phyloP scores from a whole-genome alignment of 2,888 invertebrate species.

The Zonitis immaculata region DNA sequence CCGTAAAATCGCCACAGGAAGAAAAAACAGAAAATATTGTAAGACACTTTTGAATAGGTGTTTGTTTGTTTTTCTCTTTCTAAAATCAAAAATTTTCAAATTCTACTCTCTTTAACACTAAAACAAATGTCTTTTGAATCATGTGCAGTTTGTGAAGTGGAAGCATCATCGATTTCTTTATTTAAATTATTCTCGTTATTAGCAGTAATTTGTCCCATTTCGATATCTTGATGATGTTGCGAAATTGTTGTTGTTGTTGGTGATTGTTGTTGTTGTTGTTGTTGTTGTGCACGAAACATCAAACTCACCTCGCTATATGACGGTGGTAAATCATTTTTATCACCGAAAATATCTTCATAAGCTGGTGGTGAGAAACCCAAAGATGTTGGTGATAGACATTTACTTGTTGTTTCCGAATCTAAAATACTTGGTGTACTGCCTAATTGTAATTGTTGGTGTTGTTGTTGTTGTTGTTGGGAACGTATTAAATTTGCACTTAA shows the following conservation, averaged over 20 bases:
- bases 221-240: background rate
- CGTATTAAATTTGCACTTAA: conserved; percentile 52
- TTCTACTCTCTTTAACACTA: conserved; percentile 12
- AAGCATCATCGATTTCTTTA: conserved; percentile 18
- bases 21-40: conserved; percentile 4
- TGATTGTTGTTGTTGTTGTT: background rate
- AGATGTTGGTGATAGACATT: conserved; percentile 51
- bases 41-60: conserved; percentile 10
- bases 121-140: conserved; percentile 1
- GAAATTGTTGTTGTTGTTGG: background rate
- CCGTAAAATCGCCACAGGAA: conserved; percentile 4
- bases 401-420: conserved; percentile 54
- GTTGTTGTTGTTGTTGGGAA: conserved; percentile 22
- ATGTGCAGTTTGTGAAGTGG: conserved; percentile 4
- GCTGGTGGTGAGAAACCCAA: conserved; percentile 52
- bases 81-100: conserved; percentile 10
- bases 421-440: conserved; percentile 49
- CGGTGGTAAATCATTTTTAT: conserved; percentile 41
- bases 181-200: conserved; percentile 22
- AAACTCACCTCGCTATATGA: conserved; percentile 46
- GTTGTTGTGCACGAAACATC: conserved; percentile 26
- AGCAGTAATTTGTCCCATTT: conserved; percentile 3
- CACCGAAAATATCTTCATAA: conserved; percentile 53
- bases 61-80: too few species aligned
- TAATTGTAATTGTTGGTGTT: conserved; percentile 21